Percentiles rank a stretch among this genome's conserved stretches.
Conservation (phyloP, 2,888 invertebrate species). For the Erpobdella octoculata region DNA sequence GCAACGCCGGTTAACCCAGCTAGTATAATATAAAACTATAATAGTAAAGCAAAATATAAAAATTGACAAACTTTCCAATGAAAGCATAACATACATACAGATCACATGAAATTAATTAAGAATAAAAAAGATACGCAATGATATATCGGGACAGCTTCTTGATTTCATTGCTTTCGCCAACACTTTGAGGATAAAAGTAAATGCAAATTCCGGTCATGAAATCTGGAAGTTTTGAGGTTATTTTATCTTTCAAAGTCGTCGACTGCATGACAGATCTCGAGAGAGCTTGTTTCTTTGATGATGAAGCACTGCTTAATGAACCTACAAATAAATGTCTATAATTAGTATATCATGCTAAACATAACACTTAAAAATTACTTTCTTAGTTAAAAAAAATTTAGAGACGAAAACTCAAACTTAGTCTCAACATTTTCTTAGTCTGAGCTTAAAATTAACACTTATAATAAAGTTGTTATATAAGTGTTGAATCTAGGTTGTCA, state of each 20-base stretch:
- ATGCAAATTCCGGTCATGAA: slow-evolving; percentile 41
- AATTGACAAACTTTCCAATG: not conserved
- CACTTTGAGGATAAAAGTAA: slow-evolving; percentile 41
- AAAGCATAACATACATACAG: not conserved
- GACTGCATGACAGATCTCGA: not conserved
- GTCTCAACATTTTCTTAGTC: no score
- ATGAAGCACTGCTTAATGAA: not conserved
- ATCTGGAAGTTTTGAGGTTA: slow-evolving; percentile 35
- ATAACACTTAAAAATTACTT: no score
- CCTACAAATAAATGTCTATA: not conserved
- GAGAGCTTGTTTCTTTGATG: slow-evolving; percentile 1
- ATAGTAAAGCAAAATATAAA: not conserved
- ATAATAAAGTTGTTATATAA: not conserved
- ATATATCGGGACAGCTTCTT: slow-evolving; percentile 43
- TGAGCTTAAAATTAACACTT: no score
- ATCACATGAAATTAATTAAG: not conserved
- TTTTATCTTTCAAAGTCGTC: not conserved
- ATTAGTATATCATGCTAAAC: no score
- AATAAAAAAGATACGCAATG: slow-evolving; percentile 47
- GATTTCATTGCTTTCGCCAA: not conserved
- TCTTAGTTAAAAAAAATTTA: no score
- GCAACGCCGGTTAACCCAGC: slow-evolving; percentile 39
- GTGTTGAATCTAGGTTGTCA: not conserved
- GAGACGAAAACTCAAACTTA: no score
- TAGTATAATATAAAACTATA: not conserved